Conservation (phyloP, 35 echinoderm and acorn worm genomes). For the Strongylocentrotus purpuratus region DNA sequence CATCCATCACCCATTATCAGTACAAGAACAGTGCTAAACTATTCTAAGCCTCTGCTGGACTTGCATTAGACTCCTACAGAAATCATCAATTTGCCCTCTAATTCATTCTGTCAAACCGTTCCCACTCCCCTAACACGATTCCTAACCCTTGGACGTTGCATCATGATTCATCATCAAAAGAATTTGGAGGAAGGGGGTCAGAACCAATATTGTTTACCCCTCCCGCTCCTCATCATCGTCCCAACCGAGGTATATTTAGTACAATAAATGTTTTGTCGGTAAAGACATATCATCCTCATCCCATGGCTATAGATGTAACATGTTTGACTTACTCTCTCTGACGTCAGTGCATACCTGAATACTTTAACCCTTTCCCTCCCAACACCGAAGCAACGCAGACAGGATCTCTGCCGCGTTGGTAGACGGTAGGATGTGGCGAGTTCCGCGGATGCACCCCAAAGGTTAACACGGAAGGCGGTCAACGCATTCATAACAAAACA, state of each 20-base stretch:
- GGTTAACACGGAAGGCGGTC: background rate
- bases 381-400: background rate
- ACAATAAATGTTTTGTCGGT: slow-evolving; percentile 11
- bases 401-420: background rate
- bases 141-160: background rate
- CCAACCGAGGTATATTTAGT: background rate
- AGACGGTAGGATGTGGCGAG: background rate
- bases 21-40: too few relatives aligned
- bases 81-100: too few relatives aligned
- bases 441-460: background rate
- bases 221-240: background rate
- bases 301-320: background rate
- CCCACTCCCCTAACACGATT: background rate
- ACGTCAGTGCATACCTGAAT: background rate
- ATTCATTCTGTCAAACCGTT: too few relatives aligned
- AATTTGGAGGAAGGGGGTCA: background rate
- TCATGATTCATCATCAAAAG: background rate
- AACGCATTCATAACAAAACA: slow-evolving; percentile 8
- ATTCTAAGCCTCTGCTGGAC: too few relatives aligned
- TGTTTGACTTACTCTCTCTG: background rate
- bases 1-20: too few relatives aligned
- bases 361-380: background rate
- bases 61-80: too few relatives aligned
- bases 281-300: background rate
- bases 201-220: background rate